phyloP scores from a whole-genome alignment of 1,140 invertebrate species.

The Drosophila suzukii region DNA sequence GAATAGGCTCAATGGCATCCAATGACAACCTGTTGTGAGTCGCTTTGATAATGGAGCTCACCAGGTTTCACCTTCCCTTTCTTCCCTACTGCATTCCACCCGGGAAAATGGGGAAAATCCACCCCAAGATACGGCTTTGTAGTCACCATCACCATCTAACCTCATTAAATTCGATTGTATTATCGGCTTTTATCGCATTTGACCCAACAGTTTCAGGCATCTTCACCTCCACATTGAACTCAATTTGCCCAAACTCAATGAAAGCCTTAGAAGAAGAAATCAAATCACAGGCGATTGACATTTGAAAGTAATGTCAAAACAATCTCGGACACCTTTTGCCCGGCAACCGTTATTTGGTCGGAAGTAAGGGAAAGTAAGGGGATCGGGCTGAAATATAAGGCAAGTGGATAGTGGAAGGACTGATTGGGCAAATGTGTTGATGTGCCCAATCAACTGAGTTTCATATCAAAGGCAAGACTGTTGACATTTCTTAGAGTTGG shows the following conservation, averaged over 20 bases:
- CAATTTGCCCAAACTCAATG: slow-evolving; percentile 66
- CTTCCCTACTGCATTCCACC: slow-evolving; percentile 5
- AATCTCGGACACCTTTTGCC: slow-evolving; percentile 72
- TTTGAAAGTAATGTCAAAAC: slow-evolving; percentile 81
- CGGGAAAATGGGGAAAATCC: slow-evolving; percentile 15
- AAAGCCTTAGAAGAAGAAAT: slow-evolving; percentile 51
- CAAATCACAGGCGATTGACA: slow-evolving; percentile 71
- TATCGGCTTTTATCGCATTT: slow-evolving; percentile 78
- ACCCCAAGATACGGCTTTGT: slow-evolving; percentile 32
- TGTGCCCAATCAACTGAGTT: slow-evolving; percentile 70
- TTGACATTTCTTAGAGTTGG: slow-evolving; percentile 12
- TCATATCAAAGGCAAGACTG: slow-evolving; percentile 48
- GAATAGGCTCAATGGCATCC: slow-evolving; percentile 47
- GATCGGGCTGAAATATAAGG: slow-evolving; percentile 4
- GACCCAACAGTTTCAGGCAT: slow-evolving; percentile 50
- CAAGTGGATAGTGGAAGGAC: slow-evolving; percentile 7
- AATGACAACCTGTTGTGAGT: slow-evolving; percentile 72
- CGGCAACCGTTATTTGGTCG: slow-evolving; percentile 42
- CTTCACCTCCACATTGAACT: slow-evolving; percentile 50
- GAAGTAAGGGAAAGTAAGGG: too few species aligned
- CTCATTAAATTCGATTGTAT: slow-evolving; percentile 80
- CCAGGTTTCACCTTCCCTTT: slow-evolving; percentile 1
- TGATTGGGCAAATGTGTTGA: slow-evolving; percentile 76
- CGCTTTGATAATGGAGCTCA: slow-evolving; percentile 57
- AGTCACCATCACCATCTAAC: slow-evolving; percentile 44